Base-by-base conservation (phyloP, 1,140 invertebrate genomes). In the Luehdorfia chinensis region DNA sequence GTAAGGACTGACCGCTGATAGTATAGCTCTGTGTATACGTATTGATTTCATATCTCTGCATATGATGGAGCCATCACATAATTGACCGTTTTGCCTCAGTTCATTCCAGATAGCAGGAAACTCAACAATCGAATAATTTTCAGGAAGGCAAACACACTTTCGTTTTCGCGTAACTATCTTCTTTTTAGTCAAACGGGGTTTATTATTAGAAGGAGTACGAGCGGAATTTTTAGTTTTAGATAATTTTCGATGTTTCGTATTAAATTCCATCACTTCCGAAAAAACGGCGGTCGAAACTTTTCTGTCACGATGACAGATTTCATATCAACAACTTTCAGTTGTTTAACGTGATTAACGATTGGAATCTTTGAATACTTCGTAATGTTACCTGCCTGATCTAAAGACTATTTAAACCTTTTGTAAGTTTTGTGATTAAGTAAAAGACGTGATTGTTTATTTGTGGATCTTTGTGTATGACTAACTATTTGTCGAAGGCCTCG, bases 1-100 rank as follows among this genome's bases (percentile, higher is more conserved):
- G 71, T 92, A 93, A 6, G 91, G 90, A 75, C 91, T 92, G 23
- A 89, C 88, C 1, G 91, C 89, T 3, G 91, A 90, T 50, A 94
- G 70, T 50, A 94, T 90, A 4, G 89, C 89, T 47, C 92, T 69
- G 54, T 93, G 92, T 16, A 93, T 87, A 48, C 87, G 77, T 58
- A 92, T 91, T 28, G 88, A 86, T 60, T 88, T 86, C 41, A 91
- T 90, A 64, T 91, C 91, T 27, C 88, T 87, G 61, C 89, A 89
- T 33, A 78, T 66, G 23, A 91, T 87, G 7, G 81, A 74, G 2
- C 89, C 90, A 74, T 91, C 90, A 62, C 90, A 91, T 4, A 91
- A 79, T 54, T 91, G 88, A 45, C 79, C 84, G 46, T 89, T 89
- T 30, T 81, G 78, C 63, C 91, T 87, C 25, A 92, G 72, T 68